Evolutionary conservation across 2,888 invertebrate species (phyloP).

Genomic region (Nephrotoma flavescens): DNA sequence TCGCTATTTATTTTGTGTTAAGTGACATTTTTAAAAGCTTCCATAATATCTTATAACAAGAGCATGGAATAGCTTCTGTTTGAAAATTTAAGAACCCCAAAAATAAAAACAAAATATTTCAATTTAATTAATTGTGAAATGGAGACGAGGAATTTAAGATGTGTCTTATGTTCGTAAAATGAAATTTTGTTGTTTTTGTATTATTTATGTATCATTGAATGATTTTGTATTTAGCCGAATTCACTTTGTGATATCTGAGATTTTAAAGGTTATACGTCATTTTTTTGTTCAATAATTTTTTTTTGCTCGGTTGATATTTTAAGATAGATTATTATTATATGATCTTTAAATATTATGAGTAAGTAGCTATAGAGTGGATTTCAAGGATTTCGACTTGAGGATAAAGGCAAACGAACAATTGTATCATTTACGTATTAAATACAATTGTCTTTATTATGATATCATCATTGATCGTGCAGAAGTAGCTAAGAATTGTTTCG

Average conservation of each 20-base stretch:
- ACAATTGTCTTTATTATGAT: background rate
- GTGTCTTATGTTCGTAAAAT: background rate
- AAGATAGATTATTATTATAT: background rate
- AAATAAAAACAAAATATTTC: background rate
- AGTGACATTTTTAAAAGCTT: background rate
- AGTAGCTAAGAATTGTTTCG: background rate
- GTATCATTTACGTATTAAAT: background rate
- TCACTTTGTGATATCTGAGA: background rate
- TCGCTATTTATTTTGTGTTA: background rate
- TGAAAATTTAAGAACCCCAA: background rate
- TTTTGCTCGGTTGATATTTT: background rate
- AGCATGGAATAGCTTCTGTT: background rate
- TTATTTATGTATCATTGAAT: background rate
- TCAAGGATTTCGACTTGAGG: background rate
- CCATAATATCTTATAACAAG: background rate
- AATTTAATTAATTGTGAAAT: background rate
- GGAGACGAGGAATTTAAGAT: background rate
- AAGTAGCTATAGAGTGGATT: background rate
- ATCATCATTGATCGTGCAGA: background rate
- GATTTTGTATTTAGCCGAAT: background rate
- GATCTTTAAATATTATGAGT: background rate
- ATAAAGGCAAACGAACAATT: background rate
- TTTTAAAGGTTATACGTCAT: background rate
- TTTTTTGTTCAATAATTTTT: background rate
- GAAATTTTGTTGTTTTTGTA: background rate